These are phyloP conservation scores for Nyctalus aviator DNA, from an alignment of 2,797 vertebrate genomes.

Conservation along the genomic window DNA sequence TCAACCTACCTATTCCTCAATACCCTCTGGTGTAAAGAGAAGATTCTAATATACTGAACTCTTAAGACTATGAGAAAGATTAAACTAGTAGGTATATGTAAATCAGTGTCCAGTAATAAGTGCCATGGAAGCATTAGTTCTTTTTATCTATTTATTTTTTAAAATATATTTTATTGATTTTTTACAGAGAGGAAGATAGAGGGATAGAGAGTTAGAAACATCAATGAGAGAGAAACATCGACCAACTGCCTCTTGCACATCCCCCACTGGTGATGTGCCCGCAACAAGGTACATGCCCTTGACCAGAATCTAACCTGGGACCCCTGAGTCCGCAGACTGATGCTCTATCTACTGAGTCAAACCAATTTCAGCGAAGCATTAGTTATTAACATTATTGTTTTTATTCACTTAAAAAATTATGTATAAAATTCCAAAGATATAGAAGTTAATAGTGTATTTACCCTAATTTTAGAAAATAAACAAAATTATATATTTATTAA, in stretches of 20 bases:
- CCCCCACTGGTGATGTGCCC: too few species aligned
- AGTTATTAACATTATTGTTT: background rate
- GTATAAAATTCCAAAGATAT: background rate
- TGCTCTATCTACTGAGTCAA: too few species aligned
- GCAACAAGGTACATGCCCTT: too few species aligned
- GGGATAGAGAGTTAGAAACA: too few species aligned
- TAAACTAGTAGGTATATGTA: background rate
- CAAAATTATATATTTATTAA: background rate
- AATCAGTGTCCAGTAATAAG: background rate
- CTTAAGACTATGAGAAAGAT: background rate
- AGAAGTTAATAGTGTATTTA: background rate
- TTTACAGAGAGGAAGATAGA: too few species aligned
- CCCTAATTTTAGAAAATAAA: constrained; percentile 6
- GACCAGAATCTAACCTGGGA: too few species aligned
- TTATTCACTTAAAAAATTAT: background rate
- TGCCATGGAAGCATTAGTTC: background rate
- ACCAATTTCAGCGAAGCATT: too few species aligned
- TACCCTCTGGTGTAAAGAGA: background rate
- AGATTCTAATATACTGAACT: background rate
- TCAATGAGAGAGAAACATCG: too few species aligned
- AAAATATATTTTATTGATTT: too few species aligned
- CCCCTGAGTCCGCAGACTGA: too few species aligned
- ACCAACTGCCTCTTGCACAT: too few species aligned
- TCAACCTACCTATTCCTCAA: background rate
- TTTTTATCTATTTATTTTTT: too few species aligned